Percentiles rank a stretch among this genome's conserved stretches.
Conservation (phyloP, 2,888 invertebrate species). For the Philopedon plagiatum region DNA sequence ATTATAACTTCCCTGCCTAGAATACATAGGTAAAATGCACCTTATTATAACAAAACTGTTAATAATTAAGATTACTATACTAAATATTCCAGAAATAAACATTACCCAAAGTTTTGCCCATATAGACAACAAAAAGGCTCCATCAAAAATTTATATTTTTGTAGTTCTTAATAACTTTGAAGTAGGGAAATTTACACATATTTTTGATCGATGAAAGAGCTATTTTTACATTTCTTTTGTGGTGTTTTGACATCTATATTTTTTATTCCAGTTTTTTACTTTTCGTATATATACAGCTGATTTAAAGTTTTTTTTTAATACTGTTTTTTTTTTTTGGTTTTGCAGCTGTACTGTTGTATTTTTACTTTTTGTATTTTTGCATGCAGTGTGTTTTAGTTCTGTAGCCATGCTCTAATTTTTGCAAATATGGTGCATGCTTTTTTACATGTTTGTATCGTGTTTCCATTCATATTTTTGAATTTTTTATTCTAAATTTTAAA, state of each 20-base stretch:
- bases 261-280: too few relatives aligned
- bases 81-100: too few relatives aligned
- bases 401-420: constrained; percentile 14
- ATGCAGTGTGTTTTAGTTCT: constrained; percentile 13
- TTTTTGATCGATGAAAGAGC: constrained; percentile 41
- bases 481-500: not conserved
- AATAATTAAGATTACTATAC: too few relatives aligned
- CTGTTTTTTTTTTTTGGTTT: not conserved
- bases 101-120: too few relatives aligned
- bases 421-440: constrained; percentile 9
- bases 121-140: too few relatives aligned
- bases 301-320: not conserved
- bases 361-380: constrained; percentile 4
- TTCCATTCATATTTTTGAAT: not conserved
- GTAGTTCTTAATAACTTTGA: too few relatives aligned
- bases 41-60: too few relatives aligned
- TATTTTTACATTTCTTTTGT: not conserved
- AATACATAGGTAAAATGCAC: too few relatives aligned
- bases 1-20: too few relatives aligned
- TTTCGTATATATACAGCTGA: too few relatives aligned
- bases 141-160: not conserved
- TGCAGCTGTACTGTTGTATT: not conserved
- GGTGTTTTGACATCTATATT: not conserved
- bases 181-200: too few relatives aligned
- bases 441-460: not conserved